Conservation (phyloP, 2,797 vertebrate species). For the Dryobates pubescens region DNA sequence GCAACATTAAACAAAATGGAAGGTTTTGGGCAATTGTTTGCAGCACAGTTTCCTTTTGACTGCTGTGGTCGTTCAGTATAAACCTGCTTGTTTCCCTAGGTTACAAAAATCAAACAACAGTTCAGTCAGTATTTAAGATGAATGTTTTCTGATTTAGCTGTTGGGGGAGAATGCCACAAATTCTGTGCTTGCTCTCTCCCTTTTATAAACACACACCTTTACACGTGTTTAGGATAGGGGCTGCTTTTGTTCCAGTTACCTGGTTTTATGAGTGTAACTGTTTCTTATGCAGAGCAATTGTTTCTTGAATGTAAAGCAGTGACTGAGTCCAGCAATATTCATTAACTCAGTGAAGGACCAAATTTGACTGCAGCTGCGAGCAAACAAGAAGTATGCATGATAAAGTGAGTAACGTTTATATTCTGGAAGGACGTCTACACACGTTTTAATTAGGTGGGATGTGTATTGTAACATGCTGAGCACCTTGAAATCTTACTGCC, state of each 20-base stretch:
- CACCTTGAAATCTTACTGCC: neutral
- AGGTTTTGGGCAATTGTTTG: neutral
- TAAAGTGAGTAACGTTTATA: neutral
- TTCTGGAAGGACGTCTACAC: neutral
- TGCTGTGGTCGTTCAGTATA: neutral
- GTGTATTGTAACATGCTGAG: neutral
- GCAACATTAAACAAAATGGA: neutral
- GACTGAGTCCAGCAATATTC: neutral
- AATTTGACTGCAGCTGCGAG: neutral
- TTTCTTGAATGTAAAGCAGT: neutral
- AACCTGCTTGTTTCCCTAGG: neutral
- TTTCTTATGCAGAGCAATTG: neutral
- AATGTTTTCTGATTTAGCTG: neutral
- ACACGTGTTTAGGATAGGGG: neutral
- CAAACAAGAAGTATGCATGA: neutral
- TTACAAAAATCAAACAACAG: constrained; percentile 2
- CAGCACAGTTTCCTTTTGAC: neutral
- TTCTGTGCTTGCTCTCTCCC: neutral
- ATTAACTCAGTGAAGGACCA: neutral
- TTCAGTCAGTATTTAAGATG: neutral
- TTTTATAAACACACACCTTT: neutral
- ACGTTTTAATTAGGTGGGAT: neutral
- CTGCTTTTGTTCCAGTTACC: neutral
- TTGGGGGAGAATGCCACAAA: neutral
- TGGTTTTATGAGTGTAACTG: neutral